phyloP scores from a whole-genome alignment of 2,113 vertebrate genomes.

The Tychaedon coryphoeus region DNA sequence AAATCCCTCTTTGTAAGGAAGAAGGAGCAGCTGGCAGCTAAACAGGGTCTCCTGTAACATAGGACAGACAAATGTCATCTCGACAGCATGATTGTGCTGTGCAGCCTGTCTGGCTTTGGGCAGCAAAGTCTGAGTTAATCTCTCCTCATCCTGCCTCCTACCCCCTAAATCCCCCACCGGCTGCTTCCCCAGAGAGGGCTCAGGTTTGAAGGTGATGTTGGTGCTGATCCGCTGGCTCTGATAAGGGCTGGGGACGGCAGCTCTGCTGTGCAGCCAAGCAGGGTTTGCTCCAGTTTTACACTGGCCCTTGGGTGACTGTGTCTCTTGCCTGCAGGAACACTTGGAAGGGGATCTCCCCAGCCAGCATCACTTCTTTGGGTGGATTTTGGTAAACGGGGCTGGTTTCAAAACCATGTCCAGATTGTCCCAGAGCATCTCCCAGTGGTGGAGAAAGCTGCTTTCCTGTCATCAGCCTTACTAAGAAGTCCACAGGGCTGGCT shows the following conservation, averaged over 20 bases:
- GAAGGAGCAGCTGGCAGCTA: background rate
- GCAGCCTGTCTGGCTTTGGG: background rate
- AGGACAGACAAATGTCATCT: background rate
- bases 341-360: background rate
- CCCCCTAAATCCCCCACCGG: background rate
- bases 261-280: background rate
- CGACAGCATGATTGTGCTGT: accelerated
- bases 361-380: background rate
- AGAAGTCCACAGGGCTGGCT: background rate
- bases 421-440: background rate
- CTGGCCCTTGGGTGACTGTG: background rate
- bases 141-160: background rate
- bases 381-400: background rate
- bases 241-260: background rate
- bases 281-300: background rate
- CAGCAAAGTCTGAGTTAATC: slow-evolving; percentile 11
- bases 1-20: background rate
- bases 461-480: background rate
- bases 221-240: background rate
- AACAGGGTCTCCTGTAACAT: slow-evolving; percentile 34
- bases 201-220: background rate
- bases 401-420: background rate
- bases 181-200: background rate
- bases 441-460: background rate
- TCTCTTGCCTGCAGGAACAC: background rate